Evolutionary conservation across 1,140 invertebrate species (phyloP), one percentile per base, ranked within the genome.

Genomic region (Zeugodacus cucurbitae): DNA sequence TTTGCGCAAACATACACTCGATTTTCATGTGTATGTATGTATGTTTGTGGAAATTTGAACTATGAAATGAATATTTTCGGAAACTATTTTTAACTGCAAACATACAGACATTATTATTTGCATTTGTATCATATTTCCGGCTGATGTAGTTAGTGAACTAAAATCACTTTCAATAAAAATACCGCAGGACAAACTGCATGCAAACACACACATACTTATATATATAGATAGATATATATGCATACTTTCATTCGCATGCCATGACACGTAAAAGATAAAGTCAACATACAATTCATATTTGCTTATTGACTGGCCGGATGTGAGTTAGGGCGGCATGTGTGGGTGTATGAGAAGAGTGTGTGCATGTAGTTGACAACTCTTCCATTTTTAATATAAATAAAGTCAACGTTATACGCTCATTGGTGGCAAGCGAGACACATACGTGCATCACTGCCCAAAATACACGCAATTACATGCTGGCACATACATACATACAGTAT

Each of bases 131-230:
- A 32, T 59, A 37, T 86, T 59, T 86, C 85, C 85, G 54, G 85
- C 85, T n/a, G n/a, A n/a, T 34, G 11, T 34, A 86, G 85, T 86
- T 86, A 82, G 41, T 86, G 48, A 86, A 86, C 37, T 58, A 59
- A 86, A 86, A 86, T 59, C 11, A 32, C 85, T 86, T 58, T 34
- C 20, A 59, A 34, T 58, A 86, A 86, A 86, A 86, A 86, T n/a
- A 58, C 48, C 57, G n/a, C 54, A 59, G 48, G 48, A 58, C 26
- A 32, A 86, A 86, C 3, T 86, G 20, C 82, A 86, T n/a, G n/a
- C 44, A 48, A 17, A 26, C 41, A 26, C 22, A 26, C 17, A 8
- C 10, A 26, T 14, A 85, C 20, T n/a, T n/a, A 26, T 8, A 85
- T 41, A 85, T 5, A 37, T 29, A 57, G 2, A 22, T 67, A 17